These are phyloP conservation scores for Caenorhabditis sp. DNA, from an alignment of 2,888 invertebrate species.

Conservation along the genomic window DNA sequence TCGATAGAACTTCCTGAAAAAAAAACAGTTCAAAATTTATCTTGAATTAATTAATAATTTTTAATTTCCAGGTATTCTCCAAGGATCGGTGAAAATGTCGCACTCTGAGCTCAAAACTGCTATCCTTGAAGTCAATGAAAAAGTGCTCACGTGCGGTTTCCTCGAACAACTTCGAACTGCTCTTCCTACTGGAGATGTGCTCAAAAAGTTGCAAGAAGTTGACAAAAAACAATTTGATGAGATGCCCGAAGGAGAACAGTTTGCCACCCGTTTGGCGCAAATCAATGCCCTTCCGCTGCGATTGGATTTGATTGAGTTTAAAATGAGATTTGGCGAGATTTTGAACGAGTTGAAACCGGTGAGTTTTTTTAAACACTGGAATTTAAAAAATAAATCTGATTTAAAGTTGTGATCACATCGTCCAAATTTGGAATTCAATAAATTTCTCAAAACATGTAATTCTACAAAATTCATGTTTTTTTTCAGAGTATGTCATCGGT, in stretches of 20 bases:
- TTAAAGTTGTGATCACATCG: too few species aligned
- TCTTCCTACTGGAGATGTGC: constrained; percentile 88
- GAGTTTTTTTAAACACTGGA: constrained; percentile 71
- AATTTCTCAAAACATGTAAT: not conserved
- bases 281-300: constrained; percentile 75
- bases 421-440: too few species aligned
- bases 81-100: constrained; percentile 75
- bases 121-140: constrained; percentile 76
- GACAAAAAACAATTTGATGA: constrained; percentile 73
- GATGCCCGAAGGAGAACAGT: constrained; percentile 86
- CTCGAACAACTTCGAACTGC: constrained; percentile 89
- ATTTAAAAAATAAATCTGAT: not conserved
- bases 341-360: constrained; percentile 87
- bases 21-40: not conserved
- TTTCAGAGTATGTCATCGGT: constrained; percentile 87
- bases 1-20: too few species aligned
- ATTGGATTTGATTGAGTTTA: constrained; percentile 87
- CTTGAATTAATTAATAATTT: not conserved
- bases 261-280: constrained; percentile 81
- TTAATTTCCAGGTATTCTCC: constrained; percentile 72
- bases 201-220: constrained; percentile 79
- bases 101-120: constrained; percentile 77
- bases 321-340: constrained; percentile 85
- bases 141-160: constrained; percentile 81
- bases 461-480: too few species aligned